Percentiles rank a stretch among this genome's conserved stretches.
phyloP scores from a whole-genome alignment of 2,113 vertebrate genomes.

The Urocolius indicus region DNA sequence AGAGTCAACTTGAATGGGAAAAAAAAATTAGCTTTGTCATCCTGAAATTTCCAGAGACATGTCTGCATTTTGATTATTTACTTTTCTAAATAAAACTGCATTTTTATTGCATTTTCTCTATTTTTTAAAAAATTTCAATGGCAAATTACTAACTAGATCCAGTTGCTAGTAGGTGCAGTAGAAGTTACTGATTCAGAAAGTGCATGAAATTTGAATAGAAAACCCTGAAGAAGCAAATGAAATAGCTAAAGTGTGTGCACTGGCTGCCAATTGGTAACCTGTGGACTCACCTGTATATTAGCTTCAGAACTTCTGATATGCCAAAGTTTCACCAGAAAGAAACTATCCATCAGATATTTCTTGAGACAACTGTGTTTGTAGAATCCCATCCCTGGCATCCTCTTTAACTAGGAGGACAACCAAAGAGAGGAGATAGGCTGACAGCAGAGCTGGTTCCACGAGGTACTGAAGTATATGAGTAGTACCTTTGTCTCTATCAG shows the following conservation, averaged over 20 bases:
- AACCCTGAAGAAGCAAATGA: background rate
- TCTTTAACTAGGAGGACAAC: background rate
- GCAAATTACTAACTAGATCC: background rate
- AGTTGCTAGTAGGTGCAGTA: background rate
- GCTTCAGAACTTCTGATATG: background rate
- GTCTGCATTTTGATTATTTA: background rate
- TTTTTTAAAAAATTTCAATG: background rate
- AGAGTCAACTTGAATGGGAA: background rate
- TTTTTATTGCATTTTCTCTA: background rate
- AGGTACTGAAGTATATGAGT: background rate
- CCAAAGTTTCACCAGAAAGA: background rate
- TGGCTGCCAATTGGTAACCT: background rate
- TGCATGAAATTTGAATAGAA: background rate
- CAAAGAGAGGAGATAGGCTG: background rate
- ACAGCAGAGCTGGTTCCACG: background rate
- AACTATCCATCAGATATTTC: background rate
- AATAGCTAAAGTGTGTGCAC: background rate
- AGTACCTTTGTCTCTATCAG: slow-evolving; percentile 33
- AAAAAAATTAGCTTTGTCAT: background rate
- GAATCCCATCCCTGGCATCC: background rate
- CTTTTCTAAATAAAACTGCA: background rate
- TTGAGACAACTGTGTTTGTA: background rate
- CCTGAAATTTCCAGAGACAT: background rate
- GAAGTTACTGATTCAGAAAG: background rate
- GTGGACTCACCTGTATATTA: background rate